Evolutionary conservation across 2,888 invertebrate species (phyloP), one percentile per base, ranked within the genome.

Genomic region (Synergus japonicus): DNA sequence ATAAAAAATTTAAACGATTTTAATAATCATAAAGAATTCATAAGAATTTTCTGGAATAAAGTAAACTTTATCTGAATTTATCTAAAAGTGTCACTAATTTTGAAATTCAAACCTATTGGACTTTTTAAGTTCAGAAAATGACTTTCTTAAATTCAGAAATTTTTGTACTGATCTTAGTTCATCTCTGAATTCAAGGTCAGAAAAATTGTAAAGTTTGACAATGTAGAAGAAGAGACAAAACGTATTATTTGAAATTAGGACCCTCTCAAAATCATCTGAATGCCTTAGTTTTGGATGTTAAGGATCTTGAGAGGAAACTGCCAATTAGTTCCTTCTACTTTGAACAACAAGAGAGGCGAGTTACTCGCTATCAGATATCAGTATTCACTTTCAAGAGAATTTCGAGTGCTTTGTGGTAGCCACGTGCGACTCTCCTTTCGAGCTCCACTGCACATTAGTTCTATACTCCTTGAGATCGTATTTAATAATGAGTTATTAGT

Each of bases 351-450:
- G 87, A 88, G 83, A 87, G 85, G 83, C 79, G 83, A 82, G 82
- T 80, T 81, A 49, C 49, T 69, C 49, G 89, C 85, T 87, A 90
- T 86, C 83, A 85, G 88, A 90, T 88, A 88, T 87, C 84, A 81
- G 87, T 88, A 90, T 90, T 89, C 87, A 88, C 87, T 90, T 90
- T 88, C 89, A 89, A 89, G 86, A 87, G 88, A 88, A 90, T 90
- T 89, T 86, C 22, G 76, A 41, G 63, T 29, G 60, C 76, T 76
- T 76, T 63, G 76, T 63, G 44, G 44, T 18, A 43, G n/a, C 76
- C 60, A 76, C 60, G 76, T 76, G 43, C 76, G 76, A 60, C 76
- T 76, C 44, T 58, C 76, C 76, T 76, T 76, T 76, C 58, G 44
- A 76, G 76, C 58, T 58, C 29, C 63, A n/a, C 41, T 58, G 43